Conservation (phyloP, 2,888 invertebrate genomes). For the Brachypalpus laphriformis region DNA sequence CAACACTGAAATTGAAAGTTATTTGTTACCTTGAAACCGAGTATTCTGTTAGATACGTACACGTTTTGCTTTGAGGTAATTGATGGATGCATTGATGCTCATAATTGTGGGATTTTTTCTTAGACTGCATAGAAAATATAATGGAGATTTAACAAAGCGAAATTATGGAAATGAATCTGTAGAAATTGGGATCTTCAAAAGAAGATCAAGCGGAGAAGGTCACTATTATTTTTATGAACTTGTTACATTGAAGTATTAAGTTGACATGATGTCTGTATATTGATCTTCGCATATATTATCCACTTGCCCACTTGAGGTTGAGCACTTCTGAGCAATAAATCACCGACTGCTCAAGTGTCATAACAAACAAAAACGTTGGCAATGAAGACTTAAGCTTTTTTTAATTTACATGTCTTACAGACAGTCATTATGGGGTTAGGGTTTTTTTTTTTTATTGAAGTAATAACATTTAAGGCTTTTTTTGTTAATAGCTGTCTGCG, state of each 20-base stretch:
- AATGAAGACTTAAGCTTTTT: not conserved
- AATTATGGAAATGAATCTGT: not conserved
- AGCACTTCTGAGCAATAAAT: not conserved
- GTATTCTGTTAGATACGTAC: not conserved
- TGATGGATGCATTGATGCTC: slow-evolving; percentile 23
- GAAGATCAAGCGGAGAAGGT: not conserved
- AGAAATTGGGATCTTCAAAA: not conserved
- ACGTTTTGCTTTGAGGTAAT: slow-evolving; percentile 2
- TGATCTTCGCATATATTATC: not conserved
- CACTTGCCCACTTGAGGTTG: not conserved
- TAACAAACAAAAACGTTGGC: slow-evolving; percentile 1
- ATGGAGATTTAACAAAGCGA: not conserved
- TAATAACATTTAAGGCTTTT: not conserved
- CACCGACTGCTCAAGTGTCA: slow-evolving; percentile 1
- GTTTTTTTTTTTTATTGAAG: not conserved
- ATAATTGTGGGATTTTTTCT: not conserved
- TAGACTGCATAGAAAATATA: too few species aligned
- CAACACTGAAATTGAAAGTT: slow-evolving; percentile 50
- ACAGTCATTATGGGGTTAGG: not conserved
- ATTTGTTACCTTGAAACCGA: slow-evolving; percentile 43
- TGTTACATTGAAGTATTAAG: not conserved
- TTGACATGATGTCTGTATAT: not conserved
- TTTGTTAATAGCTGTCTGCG: not conserved
- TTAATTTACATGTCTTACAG: slow-evolving; percentile 12
- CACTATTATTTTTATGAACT: not conserved